Percentiles rank a stretch among this genome's conserved stretches.
Evolutionary conservation across 2,888 invertebrate genomes (phyloP).

Genomic region (Galerucella nymphaeae): DNA sequence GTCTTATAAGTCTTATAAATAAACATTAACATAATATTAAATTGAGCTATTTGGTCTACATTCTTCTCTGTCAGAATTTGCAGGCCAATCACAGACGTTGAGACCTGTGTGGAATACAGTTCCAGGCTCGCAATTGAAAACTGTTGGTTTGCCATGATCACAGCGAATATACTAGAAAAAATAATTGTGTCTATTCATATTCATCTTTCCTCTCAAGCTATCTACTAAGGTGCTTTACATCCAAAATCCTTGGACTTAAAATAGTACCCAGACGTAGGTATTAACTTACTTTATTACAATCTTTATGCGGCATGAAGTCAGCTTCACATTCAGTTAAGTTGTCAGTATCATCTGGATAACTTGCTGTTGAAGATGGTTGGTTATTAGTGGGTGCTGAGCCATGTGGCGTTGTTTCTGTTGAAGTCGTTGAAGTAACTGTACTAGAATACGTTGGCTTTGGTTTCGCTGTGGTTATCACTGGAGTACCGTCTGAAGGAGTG

Average conservation of each 20-base stretch:
- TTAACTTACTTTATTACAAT: conserved; percentile 69
- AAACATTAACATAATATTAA: not conserved
- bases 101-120: conserved; percentile 79
- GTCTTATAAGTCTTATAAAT: not conserved
- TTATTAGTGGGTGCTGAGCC: conserved; percentile 31
- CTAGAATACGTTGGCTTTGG: conserved; percentile 50
- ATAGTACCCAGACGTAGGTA: too few relatives aligned
- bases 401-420: conserved; percentile 35
- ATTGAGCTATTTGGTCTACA: conserved; percentile 61
- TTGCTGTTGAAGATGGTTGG: conserved; percentile 30
- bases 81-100: conserved; percentile 86
- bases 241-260: too few relatives aligned
- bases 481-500: conserved; percentile 67
- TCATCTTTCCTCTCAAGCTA: too few relatives aligned
- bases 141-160: conserved; percentile 79
- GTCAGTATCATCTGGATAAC: conserved; percentile 47
- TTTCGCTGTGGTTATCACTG: conserved; percentile 52
- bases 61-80: conserved; percentile 74
- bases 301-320: conserved; percentile 70
- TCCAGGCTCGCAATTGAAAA: conserved; percentile 79
- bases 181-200: conserved; percentile 12
- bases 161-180: conserved; percentile 84
- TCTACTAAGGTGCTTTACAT: too few relatives aligned
- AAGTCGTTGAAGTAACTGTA: conserved; percentile 36
- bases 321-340: conserved; percentile 66